Evolutionary conservation across 2,113 vertebrate species (phyloP), one percentile per base, ranked within the genome.

Genomic region (Gila orcuttii): DNA sequence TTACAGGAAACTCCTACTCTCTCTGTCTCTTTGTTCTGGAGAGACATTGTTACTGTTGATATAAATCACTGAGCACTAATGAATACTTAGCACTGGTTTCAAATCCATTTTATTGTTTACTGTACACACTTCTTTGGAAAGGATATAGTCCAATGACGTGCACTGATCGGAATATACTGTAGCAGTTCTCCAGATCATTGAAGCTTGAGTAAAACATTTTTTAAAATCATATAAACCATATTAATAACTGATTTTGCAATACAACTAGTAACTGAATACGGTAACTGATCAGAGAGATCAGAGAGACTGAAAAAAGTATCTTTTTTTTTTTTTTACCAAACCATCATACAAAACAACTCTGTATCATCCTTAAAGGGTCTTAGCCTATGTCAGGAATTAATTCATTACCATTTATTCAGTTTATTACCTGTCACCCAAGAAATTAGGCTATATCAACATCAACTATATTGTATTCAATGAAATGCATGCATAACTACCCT

Each of bases 61-160:
- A 45, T 62, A 64, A 80, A 80, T 64, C 59, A 80, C 6, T 21
- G n/a, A 28, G 59, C 78, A 80, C n/a, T 62, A 45, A 62, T 28
- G 23, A 45, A 45, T 75, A 17, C 73, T 25, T 47, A 74, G 71
- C 39, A 74, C n/a, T 50, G 73, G 13, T 75, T 47, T 75, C 73
- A 50, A 73, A 73, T 23, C 36, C 8, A 28, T 57, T 78, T 78
- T 57, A 78, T 78, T 57, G 12, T 59, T 57, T 78, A 23, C 6
- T 2, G 55, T 19, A 3, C 45, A 52, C 23, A 19, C 17, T 6
- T 31, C 3, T 28, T 11, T 77, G 25, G 47, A 8, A 15, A 33
- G 17, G 47, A 57, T 52, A 13, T 52, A 39, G 33, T 33, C 33
- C 12, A 45, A 10, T 21, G 3, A 47, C 3, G 36, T 31, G 36